Base-by-base conservation (phyloP, 1,140 invertebrate species). In the Calephelis nemesis region DNA sequence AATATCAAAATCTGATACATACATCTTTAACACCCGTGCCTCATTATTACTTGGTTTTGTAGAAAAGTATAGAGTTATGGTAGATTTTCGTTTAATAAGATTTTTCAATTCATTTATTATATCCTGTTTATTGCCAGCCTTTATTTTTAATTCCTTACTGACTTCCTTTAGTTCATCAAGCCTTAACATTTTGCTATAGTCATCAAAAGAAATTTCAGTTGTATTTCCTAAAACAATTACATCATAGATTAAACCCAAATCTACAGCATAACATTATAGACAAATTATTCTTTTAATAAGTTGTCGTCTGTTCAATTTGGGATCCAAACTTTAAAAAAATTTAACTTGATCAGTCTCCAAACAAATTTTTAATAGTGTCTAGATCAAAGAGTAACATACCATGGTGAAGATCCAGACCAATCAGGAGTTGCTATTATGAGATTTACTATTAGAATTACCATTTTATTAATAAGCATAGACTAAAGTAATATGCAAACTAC, bases 61-160 rank as follows among this genome's bases (percentile, higher is more conserved):
- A n/a, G 48, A 49, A 40, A 85, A 85, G 67, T 73, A 88, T 5
- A 65, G 75, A 39, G 70, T 74, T n/a, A 90, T 88, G 62, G 69
- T 80, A 40, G 68, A 72, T 66, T 76, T 76, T 50, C 60, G 64
- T 7, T 58, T 69, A 11, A 74, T 63, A 50, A 76, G 86, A 1
- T 47, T 66, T 66, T 60, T 71, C 10, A 87, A 69, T 9, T 72
- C 47, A 10, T 71, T 63, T 39, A 74, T 77, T 19, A 74, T 75
- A 58, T 72, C 74, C 47, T 78, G 47, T 68, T 88, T 88, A n/a
- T 62, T 77, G 58, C 58, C 71, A 7, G 71, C 69, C 68, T 81
- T 62, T 80, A 49, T 72, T 82, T 88, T 50, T 81, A 72, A n/a
- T 80, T 76, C 60, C 81, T 72, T 87, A 52, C 84, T 85, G 50